phyloP scores from a whole-genome alignment of 2,888 invertebrate species.

The Deilephila porcellus region DNA sequence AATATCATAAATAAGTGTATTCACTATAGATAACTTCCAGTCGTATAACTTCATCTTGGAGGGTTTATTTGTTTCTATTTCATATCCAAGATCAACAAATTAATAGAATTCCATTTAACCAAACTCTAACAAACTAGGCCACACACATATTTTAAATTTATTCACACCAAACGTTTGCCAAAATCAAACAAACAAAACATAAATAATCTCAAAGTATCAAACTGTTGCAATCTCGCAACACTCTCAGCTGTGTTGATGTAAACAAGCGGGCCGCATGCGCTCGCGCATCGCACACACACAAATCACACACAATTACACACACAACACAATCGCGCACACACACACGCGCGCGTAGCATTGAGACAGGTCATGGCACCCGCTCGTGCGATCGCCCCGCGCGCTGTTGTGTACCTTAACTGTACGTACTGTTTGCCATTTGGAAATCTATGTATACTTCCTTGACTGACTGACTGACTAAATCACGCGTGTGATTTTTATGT shows the following conservation, averaged over 20 bases:
- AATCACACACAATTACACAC: constrained; percentile 38
- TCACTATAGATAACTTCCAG: too few species aligned
- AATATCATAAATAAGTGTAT: too few species aligned
- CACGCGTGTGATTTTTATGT: background rate
- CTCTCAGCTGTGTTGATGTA: constrained; percentile 70
- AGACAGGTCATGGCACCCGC: constrained; percentile 82
- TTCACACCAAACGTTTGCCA: background rate
- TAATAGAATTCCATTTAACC: too few species aligned
- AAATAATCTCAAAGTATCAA: constrained; percentile 54
- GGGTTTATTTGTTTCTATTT: too few species aligned
- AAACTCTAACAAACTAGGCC: too few species aligned
- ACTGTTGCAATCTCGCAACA: constrained; percentile 43
- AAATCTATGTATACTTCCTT: constrained; percentile 13
- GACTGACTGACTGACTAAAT: constrained; percentile 2
- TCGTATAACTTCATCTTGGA: too few species aligned
- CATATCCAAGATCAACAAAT: too few species aligned
- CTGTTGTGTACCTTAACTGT: constrained; percentile 16
- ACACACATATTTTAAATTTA: background rate
- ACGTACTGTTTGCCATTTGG: constrained; percentile 16
- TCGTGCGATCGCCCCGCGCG: constrained; percentile 58
- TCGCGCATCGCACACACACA: constrained; percentile 42
- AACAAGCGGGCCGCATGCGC: constrained; percentile 63
- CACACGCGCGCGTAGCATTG: constrained; percentile 69
- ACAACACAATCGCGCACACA: constrained; percentile 44
- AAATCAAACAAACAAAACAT: background rate